A percentile compares a stretch with the other conserved stretches of the same genome.
These are phyloP conservation scores for Pempheris klunzingeri DNA, from an alignment of 2,797 vertebrate species.

Conservation along the genomic window DNA sequence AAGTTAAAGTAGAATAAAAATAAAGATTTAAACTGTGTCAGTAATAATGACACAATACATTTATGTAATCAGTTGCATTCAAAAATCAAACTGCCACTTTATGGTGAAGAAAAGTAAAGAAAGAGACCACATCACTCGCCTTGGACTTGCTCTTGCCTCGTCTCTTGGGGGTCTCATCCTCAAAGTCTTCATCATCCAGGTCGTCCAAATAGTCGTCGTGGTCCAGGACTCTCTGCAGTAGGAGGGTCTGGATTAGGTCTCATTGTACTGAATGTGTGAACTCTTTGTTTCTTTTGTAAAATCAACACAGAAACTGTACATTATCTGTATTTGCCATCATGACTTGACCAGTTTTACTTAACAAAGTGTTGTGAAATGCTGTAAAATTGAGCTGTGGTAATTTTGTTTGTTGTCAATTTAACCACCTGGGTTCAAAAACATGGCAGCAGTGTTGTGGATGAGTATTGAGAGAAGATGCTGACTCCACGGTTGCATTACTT, in stretches of 20 bases:
- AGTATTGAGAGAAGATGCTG: background rate
- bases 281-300: background rate
- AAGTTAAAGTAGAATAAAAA: background rate
- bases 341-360: background rate
- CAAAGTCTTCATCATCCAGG: constrained; percentile 96
- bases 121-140: constrained; percentile 75
- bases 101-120: background rate
- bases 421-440: background rate
- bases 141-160: constrained; percentile 97
- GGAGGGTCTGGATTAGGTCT: constrained; percentile 27
- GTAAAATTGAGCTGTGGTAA: background rate
- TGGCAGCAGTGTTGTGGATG: background rate
- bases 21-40: background rate
- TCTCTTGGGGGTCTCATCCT: constrained; percentile 96
- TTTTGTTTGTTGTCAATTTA: background rate
- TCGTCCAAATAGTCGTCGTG: constrained; percentile 97
- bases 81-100: background rate
- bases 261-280: background rate
- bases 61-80: background rate
- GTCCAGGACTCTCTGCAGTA: constrained; percentile 91
- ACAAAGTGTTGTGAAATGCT: background rate
- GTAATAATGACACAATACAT: background rate
- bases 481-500: background rate
- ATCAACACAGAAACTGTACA: background rate
- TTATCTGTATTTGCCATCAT: background rate